Evolutionary conservation across 2,888 invertebrate genomes (phyloP).

Genomic region (Synanthedon formicaeformis): DNA sequence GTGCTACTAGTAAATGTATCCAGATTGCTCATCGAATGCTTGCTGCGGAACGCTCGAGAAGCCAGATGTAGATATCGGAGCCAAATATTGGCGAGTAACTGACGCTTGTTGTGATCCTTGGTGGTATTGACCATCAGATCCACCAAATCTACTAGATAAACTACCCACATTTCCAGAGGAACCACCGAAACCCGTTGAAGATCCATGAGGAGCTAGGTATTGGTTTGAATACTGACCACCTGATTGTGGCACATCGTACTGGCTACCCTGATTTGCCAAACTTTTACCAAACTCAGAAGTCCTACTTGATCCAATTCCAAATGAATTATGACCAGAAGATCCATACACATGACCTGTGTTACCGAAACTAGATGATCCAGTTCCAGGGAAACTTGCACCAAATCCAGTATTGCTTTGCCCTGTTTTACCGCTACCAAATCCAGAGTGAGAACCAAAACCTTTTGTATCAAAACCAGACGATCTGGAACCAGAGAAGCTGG

Average conservation of each 20-base stretch:
- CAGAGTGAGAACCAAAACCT: too few species aligned
- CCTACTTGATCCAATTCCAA: too few species aligned
- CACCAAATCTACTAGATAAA: neutral
- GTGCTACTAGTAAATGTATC: constrained; percentile 43
- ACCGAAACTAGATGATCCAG: too few species aligned
- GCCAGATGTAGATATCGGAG: constrained; percentile 29
- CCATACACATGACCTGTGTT: too few species aligned
- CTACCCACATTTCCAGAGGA: neutral
- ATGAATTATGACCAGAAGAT: too few species aligned
- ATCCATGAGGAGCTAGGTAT: constrained; percentile 7
- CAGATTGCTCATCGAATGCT: constrained; percentile 48
- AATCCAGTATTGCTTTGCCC: neutral
- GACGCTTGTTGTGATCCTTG: constrained; percentile 1
- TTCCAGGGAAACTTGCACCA: too few species aligned
- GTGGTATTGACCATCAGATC: neutral
- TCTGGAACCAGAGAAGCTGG: neutral
- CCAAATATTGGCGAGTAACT: constrained; percentile 38
- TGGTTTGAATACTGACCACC: neutral
- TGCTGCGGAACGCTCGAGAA: constrained; percentile 44
- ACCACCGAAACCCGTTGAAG: neutral
- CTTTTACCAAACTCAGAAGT: too few species aligned
- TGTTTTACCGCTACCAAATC: too few species aligned
- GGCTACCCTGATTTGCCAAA: neutral
- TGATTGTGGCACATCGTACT: neutral
- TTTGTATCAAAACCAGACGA: neutral